Evolutionary conservation across 2,797 vertebrate species (phyloP), one percentile per base, ranked within the genome.

Genomic region (Cyprinodon diabolis): DNA sequence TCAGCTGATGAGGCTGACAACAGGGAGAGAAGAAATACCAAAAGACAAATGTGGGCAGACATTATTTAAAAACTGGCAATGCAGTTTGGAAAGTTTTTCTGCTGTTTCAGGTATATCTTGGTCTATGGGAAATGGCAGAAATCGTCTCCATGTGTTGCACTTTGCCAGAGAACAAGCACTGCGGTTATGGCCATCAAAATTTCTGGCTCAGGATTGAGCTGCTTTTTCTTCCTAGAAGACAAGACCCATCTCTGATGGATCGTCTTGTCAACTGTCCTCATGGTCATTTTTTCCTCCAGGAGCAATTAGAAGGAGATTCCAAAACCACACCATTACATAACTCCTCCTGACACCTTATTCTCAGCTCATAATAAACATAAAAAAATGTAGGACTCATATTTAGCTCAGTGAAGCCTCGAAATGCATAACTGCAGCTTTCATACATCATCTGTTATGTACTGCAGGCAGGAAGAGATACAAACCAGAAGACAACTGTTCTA

Each of bases 141-240:
- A 75, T 68, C 73, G 60, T 63, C 71, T 68, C 40, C 67, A 75
- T 49, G 74, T 71, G 62, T 3, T 69, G 79, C 67, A 68, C 85
- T 87, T 90, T 77, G 72, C 87, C 78, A 86, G 79, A 85, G 80
- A 75, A 78, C 72, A 84, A 90, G 77, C 14, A 2, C 66, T 82
- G 70, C 57, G 75, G 77, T 84, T 85, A 63, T 10, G 45, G 66
- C 67, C 77, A 72, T 89, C 84, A 87, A 86, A 88, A 82, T 65
- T 68, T 70, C 83, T 92, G 89, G 87, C 89, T 75, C 52, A 0
- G 13, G 58, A 86, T 85, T 72, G 72, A 71, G 74, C 75, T 75
- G 68, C 81, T 84, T 87, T 81, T 75, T 74, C 76, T 55, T 88
- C 72, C 74, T 79, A 19, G 23, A 79, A 80, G 70, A 67, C 62